phyloP scores from a whole-genome alignment of 2,888 invertebrate species.

The Rotaria macrura region DNA sequence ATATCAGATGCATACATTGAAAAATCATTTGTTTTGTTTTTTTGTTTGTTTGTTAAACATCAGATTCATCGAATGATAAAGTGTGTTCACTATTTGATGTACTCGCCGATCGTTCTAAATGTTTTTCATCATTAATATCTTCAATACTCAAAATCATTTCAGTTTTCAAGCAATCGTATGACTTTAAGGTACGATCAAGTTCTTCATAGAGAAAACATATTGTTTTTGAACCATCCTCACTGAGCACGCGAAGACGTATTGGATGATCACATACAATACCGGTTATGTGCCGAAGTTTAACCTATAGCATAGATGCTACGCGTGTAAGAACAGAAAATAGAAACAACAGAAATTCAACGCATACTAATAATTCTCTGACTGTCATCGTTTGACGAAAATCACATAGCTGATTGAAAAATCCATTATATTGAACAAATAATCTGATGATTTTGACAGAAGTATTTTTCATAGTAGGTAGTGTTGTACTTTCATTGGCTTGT shows the following conservation, averaged over 20 bases:
- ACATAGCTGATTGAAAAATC: not conserved
- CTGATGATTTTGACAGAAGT: not conserved
- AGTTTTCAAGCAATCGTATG: not conserved
- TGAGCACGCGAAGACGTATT: not conserved
- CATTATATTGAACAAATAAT: not conserved
- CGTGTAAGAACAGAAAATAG: too few species aligned
- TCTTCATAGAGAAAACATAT: not conserved
- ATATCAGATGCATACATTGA: not conserved
- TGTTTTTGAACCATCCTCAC: not conserved
- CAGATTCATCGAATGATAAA: not conserved
- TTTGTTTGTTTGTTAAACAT: not conserved
- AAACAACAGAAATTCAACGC: not conserved
- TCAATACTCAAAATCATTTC: not conserved
- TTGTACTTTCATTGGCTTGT: not conserved
- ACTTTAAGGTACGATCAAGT: not conserved
- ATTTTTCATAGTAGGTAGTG: not conserved
- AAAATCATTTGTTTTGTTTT: not conserved
- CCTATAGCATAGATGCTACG: not conserved
- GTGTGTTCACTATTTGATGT: not conserved
- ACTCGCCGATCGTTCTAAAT: not conserved
- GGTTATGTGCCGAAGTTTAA: not conserved
- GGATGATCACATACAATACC: not conserved
- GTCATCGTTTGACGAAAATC: not conserved
- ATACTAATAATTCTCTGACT: not conserved
- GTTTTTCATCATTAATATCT: not conserved